Evolutionary conservation across 1,140 invertebrate species (phyloP), one percentile per base, ranked within the genome.

Genomic region (Tribolium madens): DNA sequence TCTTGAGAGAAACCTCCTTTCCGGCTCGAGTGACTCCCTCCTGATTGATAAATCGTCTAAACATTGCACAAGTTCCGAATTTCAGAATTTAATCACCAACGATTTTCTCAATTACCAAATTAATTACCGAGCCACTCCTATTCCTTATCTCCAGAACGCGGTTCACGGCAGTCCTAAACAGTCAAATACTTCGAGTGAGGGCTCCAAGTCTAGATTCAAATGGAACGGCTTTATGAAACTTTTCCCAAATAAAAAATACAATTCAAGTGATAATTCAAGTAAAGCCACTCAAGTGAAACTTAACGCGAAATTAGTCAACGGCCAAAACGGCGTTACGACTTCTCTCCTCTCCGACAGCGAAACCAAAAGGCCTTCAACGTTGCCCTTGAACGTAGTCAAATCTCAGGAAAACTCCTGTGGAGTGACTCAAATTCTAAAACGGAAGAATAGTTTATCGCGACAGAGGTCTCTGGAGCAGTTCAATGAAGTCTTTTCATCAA

Each of bases 1-100:
- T 80, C 89, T 95, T 81, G 95, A 97, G 84, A 87, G 96, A 0
- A 98, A 98, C 87, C 88, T 95, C 5, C 80, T 89, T 86, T 7
- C 89, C 85, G 18, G 93, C 91, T 86, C 90, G 6, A 87, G 86
- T 14, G 90, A 91, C 36, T 91, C 91, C 77, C 85, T 90, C 5
- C 87, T 95, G 0, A 89, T 96, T 60, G 93, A 94, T 80, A 92
- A 92, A 77, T 92, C 92, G 31, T 86, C 89, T 0, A 92, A 92
- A 83, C 90, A 91, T 77, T 87, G 88, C 13, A 85, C 86, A 0
- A 81, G 80, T 10, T 87, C 85, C 2, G 90, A 87, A 57, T 84
- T 83, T 83, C 85, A 79, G 88, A 86, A 84, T 73, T 75, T 86
- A 9, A 76, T 86, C 3, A 80, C 83, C 1, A 86, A 85, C 52